A percentile compares a stretch with the other conserved stretches of the same genome.
phyloP scores from a whole-genome alignment of 2,888 invertebrate species.

The Leptodirus hochenwartii region DNA sequence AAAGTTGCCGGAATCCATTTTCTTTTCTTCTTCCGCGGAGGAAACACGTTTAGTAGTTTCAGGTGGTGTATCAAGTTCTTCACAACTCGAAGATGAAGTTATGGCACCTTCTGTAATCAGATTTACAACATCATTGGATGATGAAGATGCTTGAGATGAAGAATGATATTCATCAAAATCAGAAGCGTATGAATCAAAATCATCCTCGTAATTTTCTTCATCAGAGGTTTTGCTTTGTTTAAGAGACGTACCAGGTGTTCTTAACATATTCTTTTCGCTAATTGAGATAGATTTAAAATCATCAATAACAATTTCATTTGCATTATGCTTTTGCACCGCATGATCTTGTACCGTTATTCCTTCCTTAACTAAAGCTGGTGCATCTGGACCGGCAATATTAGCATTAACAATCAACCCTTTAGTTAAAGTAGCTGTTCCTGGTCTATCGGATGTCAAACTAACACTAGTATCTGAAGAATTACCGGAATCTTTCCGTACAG shows the following conservation, averaged over 20 bases:
- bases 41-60: constrained; percentile 15
- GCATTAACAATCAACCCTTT: constrained; percentile 23
- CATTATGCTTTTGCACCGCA: too few relatives aligned
- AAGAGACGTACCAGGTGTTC: not conserved
- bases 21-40: constrained; percentile 20
- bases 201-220: constrained; percentile 29
- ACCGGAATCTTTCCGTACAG: constrained; percentile 3
- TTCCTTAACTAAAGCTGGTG: constrained; percentile 1
- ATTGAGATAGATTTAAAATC: too few relatives aligned
- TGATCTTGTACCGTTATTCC: too few relatives aligned
- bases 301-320: too few relatives aligned
- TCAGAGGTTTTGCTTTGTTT: constrained; percentile 8
- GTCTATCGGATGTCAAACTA: constrained; percentile 17
- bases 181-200: constrained; percentile 38
- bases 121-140: constrained; percentile 1
- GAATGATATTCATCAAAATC: constrained; percentile 30
- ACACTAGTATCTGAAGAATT: constrained; percentile 15
- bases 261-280: constrained; percentile 1
- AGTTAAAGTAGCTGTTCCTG: constrained; percentile 24
- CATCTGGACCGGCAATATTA: constrained; percentile 23
- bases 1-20: constrained; percentile 40
- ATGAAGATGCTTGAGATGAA: constrained; percentile 14
- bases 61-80: constrained; percentile 7
- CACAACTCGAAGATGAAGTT: constrained; percentile 7
- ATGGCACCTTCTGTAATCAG: constrained; percentile 6